Percentiles rank a stretch among this genome's conserved stretches.
Evolutionary conservation across 2,888 invertebrate genomes (phyloP).

Genomic region (Plusia festucae): DNA sequence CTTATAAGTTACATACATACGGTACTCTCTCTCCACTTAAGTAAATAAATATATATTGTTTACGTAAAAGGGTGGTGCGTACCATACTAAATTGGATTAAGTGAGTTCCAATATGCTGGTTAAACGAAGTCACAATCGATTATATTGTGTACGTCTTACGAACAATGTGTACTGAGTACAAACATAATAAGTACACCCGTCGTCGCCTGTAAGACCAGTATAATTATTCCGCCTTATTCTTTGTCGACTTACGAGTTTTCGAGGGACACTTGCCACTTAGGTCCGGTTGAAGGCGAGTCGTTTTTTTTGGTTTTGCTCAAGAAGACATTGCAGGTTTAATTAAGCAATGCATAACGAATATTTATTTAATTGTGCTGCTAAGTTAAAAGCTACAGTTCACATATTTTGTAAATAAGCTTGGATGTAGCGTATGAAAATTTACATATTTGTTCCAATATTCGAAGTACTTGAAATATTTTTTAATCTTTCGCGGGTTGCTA

Average conservation of each 20-base stretch:
- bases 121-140: constrained; percentile 7
- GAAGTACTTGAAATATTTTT: background rate
- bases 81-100: constrained; percentile 6
- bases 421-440: background rate
- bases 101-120: background rate
- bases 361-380: background rate
- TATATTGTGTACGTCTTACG: constrained; percentile 4
- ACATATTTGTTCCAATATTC: background rate
- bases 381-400: too few species aligned
- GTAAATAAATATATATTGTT: constrained; percentile 1
- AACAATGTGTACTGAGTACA: background rate
- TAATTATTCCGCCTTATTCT: constrained; percentile 2
- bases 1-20: background rate
- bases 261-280: background rate
- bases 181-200: background rate
- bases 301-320: background rate
- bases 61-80: background rate
- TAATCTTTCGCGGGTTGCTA: too few species aligned
- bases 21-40: background rate
- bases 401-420: background rate
- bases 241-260: constrained; percentile 6
- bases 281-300: background rate
- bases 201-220: background rate
- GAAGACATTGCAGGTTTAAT: constrained; percentile 1
- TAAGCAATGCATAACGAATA: background rate